A percentile compares a stretch with the other conserved stretches of the same genome.
Evolutionary conservation across 1,140 invertebrate genomes (phyloP).

Genomic region (Cydia fagiglandana): DNA sequence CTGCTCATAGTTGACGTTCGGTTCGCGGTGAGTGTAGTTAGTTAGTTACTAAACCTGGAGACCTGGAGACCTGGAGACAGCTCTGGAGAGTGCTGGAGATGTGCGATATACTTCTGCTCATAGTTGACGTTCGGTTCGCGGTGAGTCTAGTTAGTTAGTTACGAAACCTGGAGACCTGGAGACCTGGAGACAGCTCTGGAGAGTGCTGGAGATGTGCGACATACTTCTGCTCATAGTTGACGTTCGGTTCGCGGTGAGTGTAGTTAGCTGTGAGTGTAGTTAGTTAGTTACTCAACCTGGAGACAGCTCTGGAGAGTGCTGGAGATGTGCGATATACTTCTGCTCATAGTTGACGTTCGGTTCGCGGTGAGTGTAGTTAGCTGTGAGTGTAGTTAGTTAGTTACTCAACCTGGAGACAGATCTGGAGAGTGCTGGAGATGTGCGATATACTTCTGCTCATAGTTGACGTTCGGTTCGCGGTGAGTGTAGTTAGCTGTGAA

Average conservation of each 20-base stretch:
- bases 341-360: constrained; percentile 88
- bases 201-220: constrained; percentile 95
- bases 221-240: constrained; percentile 92
- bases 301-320: constrained; percentile 96
- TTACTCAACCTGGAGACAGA: constrained; percentile 92
- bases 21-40: constrained; percentile 83
- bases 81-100: constrained; percentile 85
- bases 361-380: constrained; percentile 84
- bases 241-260: constrained; percentile 89
- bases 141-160: constrained; percentile 77
- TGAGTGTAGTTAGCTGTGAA: too few species aligned
- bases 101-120: constrained; percentile 91
- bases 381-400: constrained; percentile 79
- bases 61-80: too few species aligned
- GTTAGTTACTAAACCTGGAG: too few species aligned
- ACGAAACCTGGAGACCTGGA: too few species aligned
- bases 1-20: constrained; percentile 92
- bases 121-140: constrained; percentile 91
- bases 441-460: constrained; percentile 91
- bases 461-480: constrained; percentile 89
- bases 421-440: constrained; percentile 96
- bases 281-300: constrained; percentile 84
- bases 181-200: constrained; percentile 93
- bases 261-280: constrained; percentile 82
- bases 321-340: constrained; percentile 93